Percentiles rank a stretch among this genome's conserved stretches.
These are phyloP conservation scores for Graphium colonna DNA, from an alignment of 2,888 invertebrate species.

Conservation along the genomic window DNA sequence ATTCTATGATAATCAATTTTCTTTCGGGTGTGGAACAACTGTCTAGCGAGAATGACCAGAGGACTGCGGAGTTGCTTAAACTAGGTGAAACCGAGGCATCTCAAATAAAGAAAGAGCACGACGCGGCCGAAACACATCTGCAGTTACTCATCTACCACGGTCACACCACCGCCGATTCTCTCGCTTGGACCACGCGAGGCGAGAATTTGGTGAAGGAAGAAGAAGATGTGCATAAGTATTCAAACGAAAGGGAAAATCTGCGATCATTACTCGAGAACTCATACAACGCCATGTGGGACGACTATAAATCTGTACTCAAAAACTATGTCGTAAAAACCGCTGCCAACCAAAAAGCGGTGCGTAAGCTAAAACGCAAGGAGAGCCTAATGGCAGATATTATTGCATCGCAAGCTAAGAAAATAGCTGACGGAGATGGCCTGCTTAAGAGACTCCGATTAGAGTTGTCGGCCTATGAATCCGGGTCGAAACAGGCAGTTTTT, in stretches of 20 bases:
- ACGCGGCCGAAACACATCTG: constrained; percentile 63
- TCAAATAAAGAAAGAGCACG: constrained; percentile 48
- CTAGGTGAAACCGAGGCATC: constrained; percentile 44
- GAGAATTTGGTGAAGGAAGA: constrained; percentile 68
- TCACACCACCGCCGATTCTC: constrained; percentile 52
- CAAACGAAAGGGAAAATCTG: constrained; percentile 54
- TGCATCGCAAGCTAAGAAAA: constrained; percentile 63
- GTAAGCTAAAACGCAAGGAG: constrained; percentile 63
- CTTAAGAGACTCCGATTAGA: constrained; percentile 57
- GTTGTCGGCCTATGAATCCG: constrained; percentile 64
- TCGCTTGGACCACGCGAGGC: constrained; percentile 62
- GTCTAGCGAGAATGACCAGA: constrained; percentile 49
- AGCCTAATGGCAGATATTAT: constrained; percentile 69
- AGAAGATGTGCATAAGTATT: constrained; percentile 57
- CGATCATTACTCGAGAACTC: constrained; percentile 59
- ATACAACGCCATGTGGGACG: constrained; percentile 61
- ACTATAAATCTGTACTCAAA: constrained; percentile 61
- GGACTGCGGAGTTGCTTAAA: constrained; percentile 46
- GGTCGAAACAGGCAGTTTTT: constrained; percentile 66
- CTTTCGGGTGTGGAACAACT: constrained; percentile 53
- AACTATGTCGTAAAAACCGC: constrained; percentile 57
- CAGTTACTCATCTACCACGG: constrained; percentile 60
- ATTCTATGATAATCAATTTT: constrained; percentile 78
- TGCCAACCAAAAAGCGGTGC: constrained; percentile 63
- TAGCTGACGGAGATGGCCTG: constrained; percentile 58